These are phyloP conservation scores for Hypsibius dujardini DNA, from an alignment of 1,140 invertebrate genomes.

Conservation along the genomic window DNA sequence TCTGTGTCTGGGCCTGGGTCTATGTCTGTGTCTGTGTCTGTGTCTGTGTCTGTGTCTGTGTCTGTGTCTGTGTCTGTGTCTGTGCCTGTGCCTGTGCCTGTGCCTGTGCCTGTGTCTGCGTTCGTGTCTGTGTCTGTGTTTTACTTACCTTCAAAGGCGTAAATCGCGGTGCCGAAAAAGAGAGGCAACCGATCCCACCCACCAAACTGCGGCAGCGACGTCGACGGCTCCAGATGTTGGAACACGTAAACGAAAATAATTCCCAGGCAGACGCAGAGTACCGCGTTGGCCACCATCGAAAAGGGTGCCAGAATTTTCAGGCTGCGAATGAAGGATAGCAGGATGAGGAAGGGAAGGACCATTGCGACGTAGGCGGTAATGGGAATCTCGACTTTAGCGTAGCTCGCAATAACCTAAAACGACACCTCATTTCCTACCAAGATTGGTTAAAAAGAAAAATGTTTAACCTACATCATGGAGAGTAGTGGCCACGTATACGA, in stretches of 20 bases:
- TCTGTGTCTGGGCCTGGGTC: too few species aligned
- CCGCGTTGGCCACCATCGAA: conserved; percentile 52
- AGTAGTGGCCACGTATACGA: conserved; percentile 73
- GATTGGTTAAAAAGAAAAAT: background rate
- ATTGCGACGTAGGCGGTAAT: conserved; percentile 52
- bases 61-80: too few species aligned
- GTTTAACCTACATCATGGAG: background rate
- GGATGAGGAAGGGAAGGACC: conserved; percentile 48
- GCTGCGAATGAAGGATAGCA: conserved; percentile 55
- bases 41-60: too few species aligned
- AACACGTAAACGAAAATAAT: conserved; percentile 31
- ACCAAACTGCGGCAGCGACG: conserved; percentile 44
- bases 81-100: too few species aligned
- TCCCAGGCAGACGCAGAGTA: conserved; percentile 29
- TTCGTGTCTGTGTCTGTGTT: too few species aligned
- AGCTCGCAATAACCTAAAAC: background rate
- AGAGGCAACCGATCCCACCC: conserved; percentile 49
- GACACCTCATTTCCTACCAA: background rate
- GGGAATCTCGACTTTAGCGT: conserved; percentile 36
- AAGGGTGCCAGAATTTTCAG: conserved; percentile 62
- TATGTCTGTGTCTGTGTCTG: too few species aligned
- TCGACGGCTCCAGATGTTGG: conserved; percentile 24
- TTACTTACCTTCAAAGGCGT: conserved; percentile 45
- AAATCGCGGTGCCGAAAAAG: conserved; percentile 71
- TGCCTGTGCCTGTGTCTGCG: too few species aligned